These are phyloP conservation scores for Lemur catta DNA, from an alignment of 2,797 vertebrate genomes.

Conservation along the genomic window DNA sequence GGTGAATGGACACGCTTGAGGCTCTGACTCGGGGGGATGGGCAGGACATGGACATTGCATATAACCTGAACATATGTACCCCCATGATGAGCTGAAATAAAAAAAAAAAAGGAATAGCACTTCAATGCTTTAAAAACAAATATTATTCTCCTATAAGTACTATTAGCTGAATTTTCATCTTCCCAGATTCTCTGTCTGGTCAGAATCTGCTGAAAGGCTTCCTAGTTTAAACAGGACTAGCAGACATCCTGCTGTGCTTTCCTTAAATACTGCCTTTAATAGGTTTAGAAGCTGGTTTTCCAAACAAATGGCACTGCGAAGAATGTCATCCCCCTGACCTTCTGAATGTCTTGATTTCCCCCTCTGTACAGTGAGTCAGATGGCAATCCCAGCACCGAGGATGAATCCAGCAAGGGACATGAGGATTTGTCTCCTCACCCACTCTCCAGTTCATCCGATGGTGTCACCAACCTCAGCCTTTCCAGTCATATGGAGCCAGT, in stretches of 20 bases:
- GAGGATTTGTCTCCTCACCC: constrained; percentile 96
- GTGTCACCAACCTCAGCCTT: constrained; percentile 89
- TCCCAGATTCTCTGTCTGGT: neutral
- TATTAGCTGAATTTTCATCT: constrained; percentile 25
- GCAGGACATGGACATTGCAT: too few relatives aligned
- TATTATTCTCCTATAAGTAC: neutral
- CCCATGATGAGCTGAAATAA: too few relatives aligned
- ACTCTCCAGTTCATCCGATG: constrained; percentile 90
- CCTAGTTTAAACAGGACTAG: neutral
- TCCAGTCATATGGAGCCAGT: constrained; percentile 84
- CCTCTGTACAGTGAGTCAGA: constrained; percentile 87
- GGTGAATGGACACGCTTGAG: too few relatives aligned
- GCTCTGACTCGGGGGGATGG: too few relatives aligned
- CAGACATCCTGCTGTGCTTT: constrained; percentile 31
- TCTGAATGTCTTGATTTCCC: constrained; percentile 62
- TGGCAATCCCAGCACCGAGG: constrained; percentile 93
- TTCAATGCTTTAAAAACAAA: neutral
- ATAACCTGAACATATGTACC: too few relatives aligned
- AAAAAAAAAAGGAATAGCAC: neutral
- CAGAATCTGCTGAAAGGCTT: constrained; percentile 16
- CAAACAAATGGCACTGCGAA: constrained; percentile 28
- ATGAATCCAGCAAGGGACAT: constrained; percentile 98
- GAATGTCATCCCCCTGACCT: constrained; percentile 47
- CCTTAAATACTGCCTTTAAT: constrained; percentile 5
- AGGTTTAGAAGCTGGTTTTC: constrained; percentile 44